Base-by-base conservation (phyloP, 1,140 invertebrate species). In the Adoxophyes honmai region DNA sequence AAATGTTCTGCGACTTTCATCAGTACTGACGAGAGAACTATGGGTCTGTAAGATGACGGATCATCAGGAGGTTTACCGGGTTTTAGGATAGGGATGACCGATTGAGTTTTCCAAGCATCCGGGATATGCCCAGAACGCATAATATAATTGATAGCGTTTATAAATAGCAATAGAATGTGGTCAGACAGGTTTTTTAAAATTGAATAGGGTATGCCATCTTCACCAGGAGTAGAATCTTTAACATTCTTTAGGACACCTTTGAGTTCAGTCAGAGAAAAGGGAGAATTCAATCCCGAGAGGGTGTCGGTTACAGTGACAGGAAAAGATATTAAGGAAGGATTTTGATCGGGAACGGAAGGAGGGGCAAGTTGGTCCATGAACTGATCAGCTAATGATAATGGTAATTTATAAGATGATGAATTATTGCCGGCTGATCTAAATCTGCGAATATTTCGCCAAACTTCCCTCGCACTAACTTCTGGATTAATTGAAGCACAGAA, bases 81-180 rank as follows among this genome's bases (percentile, higher is more conserved):
- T 64, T 69, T 73, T 18, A 66, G 35, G 15, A 73, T 69, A 1
- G 64, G 62, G 11, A 73, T 62, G 11, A 73, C 37, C 15, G 38
- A 21, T 53, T 73, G 64, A 8, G 14, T 9, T 62, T 59, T 69
- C 70, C 70, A 73, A 6, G 53, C 39, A 9, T 34, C 1, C 13
- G 63, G 66, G 4, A 72, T 54, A 7, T 34, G 21, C 28, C 61
- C 55, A 14, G 51, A 21, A 6, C 11, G 0, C 13, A 68, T 34
- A 16, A 64, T 13, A 48, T n/a, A 6, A 51, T 66, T 57, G 9
- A 60, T 52, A 14, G 56, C 10, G 33, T 37, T 6, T 34, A 60
- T 39, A 38, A 34, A 58, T 15, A 55, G 55, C 4, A 8, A 8
- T 42, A 58, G 9, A 4, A 38, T n/a, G 3, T 28, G 5, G 21